These are phyloP conservation scores for Bibio marci DNA, from an alignment of 2,888 invertebrate genomes.

Conservation along the genomic window DNA sequence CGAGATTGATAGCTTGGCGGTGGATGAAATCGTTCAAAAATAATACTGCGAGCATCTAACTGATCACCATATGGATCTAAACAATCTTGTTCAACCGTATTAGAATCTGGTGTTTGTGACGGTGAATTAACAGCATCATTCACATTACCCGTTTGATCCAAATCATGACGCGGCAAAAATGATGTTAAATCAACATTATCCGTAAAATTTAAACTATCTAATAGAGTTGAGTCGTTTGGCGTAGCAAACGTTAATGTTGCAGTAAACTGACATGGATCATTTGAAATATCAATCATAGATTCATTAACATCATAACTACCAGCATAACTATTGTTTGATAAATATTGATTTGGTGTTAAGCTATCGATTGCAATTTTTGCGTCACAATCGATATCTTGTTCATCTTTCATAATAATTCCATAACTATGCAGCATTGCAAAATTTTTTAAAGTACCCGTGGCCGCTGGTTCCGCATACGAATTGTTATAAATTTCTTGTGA, in stretches of 20 bases:
- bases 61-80: slow-evolving; percentile 64
- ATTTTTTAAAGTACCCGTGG: slow-evolving; percentile 38
- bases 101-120: slow-evolving; percentile 50
- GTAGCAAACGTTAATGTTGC: slow-evolving; percentile 65
- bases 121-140: slow-evolving; percentile 54
- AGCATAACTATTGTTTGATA: slow-evolving; percentile 37
- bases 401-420: slow-evolving; percentile 62
- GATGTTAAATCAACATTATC: slow-evolving; percentile 63
- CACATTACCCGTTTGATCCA: slow-evolving; percentile 37
- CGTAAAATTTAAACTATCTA: slow-evolving; percentile 46
- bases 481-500: slow-evolving; percentile 39
- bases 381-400: slow-evolving; percentile 60
- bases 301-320: slow-evolving; percentile 50
- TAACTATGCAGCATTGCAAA: slow-evolving; percentile 65
- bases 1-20: slow-evolving; percentile 40
- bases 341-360: no score
- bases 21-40: slow-evolving; percentile 13
- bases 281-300: slow-evolving; percentile 64
- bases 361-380: slow-evolving; percentile 40
- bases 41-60: slow-evolving; percentile 34
- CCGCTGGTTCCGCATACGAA: slow-evolving; percentile 21
- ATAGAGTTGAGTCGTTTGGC: slow-evolving; percentile 55
- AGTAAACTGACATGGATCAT: slow-evolving; percentile 63
- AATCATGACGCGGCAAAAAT: slow-evolving; percentile 52
- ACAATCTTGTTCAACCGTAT: slow-evolving; percentile 37